A percentile compares a stretch with the other conserved stretches of the same genome.
phyloP scores from a whole-genome alignment of 2,888 invertebrate species.

The Trissolcus brochymenae region DNA sequence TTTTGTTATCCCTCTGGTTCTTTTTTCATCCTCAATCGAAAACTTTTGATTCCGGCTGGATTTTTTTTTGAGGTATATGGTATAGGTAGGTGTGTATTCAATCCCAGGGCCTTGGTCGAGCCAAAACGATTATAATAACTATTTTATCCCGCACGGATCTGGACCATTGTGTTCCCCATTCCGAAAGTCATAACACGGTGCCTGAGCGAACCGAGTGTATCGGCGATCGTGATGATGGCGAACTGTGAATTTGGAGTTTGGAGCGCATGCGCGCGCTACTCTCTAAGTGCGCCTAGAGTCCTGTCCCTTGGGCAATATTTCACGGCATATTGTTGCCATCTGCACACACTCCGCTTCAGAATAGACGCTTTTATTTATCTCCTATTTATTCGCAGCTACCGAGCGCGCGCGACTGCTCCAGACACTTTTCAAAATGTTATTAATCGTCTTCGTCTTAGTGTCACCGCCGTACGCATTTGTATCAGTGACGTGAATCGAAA shows the following conservation, averaged over 20 bases:
- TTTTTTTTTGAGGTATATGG: conserved; percentile 44
- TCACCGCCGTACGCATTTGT: conserved; percentile 14
- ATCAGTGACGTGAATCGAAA: no score
- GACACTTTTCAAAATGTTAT: conserved; percentile 75
- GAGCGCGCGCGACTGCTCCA: conserved; percentile 67
- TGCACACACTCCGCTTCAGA: conserved; percentile 74
- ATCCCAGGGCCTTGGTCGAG: conserved; percentile 59
- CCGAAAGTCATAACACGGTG: conserved; percentile 76
- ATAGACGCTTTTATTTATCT: conserved; percentile 74
- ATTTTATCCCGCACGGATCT: conserved; percentile 76
- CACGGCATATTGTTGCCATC: conserved; percentile 76
- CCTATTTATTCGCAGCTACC: conserved; percentile 75
- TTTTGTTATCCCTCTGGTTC: conserved; percentile 28
- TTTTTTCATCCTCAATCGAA: conserved; percentile 53
- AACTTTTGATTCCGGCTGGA: conserved; percentile 56
- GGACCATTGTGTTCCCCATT: conserved; percentile 75
- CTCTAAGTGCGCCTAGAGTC: conserved; percentile 11
- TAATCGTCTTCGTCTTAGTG: conserved; percentile 69
- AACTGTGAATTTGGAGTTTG: conserved; percentile 53
- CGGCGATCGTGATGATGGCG: conserved; percentile 56
- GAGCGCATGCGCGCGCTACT: conserved; percentile 39
- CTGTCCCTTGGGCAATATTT: conserved; percentile 70
- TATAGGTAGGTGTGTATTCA: conserved; percentile 58
- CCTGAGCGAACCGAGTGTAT: conserved; percentile 65
- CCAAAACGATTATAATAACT: conserved; percentile 76